Percentiles rank a stretch among this genome's conserved stretches.
Evolutionary conservation across 2,797 vertebrate species (phyloP).

Genomic region (Phrynocephalus guinanensis): DNA sequence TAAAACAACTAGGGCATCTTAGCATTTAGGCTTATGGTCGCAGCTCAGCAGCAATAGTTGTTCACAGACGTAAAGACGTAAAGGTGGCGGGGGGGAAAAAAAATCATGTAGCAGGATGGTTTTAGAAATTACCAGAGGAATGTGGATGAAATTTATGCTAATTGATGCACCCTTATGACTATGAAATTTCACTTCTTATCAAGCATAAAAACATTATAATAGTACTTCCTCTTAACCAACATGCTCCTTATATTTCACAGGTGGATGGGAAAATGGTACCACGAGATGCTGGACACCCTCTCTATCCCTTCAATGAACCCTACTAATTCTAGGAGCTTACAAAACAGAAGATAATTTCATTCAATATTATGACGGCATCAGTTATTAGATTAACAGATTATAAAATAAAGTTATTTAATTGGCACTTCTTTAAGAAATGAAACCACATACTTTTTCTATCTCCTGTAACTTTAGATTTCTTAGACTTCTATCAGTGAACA

Average conservation of each 20-base stretch:
- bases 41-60: no score
- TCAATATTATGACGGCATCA: background rate
- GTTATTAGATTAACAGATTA: conserved; percentile 3
- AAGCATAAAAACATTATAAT: background rate
- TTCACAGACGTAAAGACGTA: no score
- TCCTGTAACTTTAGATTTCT: background rate
- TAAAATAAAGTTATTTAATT: conserved; percentile 29
- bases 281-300: conserved; percentile 90
- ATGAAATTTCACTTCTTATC: background rate
- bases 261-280: conserved; percentile 86
- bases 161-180: background rate
- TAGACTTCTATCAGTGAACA: background rate
- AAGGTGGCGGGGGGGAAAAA: no score
- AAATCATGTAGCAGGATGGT: background rate
- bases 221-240: conserved; percentile 40
- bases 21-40: no score
- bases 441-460: background rate
- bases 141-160: background rate
- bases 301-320: conserved; percentile 94
- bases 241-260: conserved; percentile 79
- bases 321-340: conserved; percentile 79
- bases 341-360: background rate
- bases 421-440: background rate
- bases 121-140: background rate
- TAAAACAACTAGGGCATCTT: no score